Conservation (phyloP, 2,888 invertebrate genomes). For the Tachina grossa region DNA sequence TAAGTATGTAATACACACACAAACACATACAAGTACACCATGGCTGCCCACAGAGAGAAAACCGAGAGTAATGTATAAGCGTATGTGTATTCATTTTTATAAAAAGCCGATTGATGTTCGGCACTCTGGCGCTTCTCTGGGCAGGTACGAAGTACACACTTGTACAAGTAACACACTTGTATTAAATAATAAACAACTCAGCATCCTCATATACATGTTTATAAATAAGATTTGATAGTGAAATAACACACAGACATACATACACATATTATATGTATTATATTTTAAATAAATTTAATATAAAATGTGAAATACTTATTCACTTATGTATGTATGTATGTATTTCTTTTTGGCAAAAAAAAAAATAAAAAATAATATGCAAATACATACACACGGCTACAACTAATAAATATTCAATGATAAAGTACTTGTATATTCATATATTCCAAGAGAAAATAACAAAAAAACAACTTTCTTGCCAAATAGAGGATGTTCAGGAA, state of each 20-base stretch:
- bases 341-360: constrained; percentile 32
- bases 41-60: no score
- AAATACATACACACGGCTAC: constrained; percentile 26
- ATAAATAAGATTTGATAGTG: constrained; percentile 39
- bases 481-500: not conserved
- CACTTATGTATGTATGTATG: not conserved
- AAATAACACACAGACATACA: not conserved
- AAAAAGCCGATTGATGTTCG: no score
- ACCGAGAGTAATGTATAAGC: no score
- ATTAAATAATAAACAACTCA: constrained; percentile 39
- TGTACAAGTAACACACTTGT: constrained; percentile 21
- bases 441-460: constrained; percentile 17
- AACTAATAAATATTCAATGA: constrained; percentile 63
- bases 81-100: no score
- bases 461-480: constrained; percentile 2
- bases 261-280: not conserved
- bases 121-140: no score
- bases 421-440: constrained; percentile 55
- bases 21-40: constrained; percentile 5
- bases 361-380: not conserved
- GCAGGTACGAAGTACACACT: no score
- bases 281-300: constrained; percentile 27
- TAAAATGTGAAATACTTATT: constrained; percentile 19
- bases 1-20: constrained; percentile 23
- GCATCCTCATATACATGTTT: constrained; percentile 11